These are phyloP conservation scores for Meghimatium bilineatum DNA, from an alignment of 2,888 invertebrate species.

Conservation along the genomic window DNA sequence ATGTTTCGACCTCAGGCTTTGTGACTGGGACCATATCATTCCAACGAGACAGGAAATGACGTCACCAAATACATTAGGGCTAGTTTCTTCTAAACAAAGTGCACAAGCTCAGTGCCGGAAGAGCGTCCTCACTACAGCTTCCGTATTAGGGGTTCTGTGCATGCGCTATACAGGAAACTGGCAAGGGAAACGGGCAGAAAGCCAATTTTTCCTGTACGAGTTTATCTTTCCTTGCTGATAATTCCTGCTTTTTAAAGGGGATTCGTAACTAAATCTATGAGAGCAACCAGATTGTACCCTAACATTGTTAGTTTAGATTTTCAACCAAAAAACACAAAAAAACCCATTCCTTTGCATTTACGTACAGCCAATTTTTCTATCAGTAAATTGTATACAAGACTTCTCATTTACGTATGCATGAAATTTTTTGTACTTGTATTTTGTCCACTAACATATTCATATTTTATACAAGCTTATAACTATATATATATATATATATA, in stretches of 20 bases:
- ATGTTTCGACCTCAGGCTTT: neutral
- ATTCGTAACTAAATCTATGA: neutral
- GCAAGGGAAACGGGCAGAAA: slow-evolving; percentile 23
- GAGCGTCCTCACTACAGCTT: slow-evolving; percentile 28
- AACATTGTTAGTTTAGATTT: neutral
- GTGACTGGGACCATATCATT: neutral
- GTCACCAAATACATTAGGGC: slow-evolving; percentile 42
- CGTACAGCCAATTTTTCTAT: neutral
- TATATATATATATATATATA: slow-evolving; percentile 15
- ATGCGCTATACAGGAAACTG: slow-evolving; percentile 19
- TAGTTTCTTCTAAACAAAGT: slow-evolving; percentile 36
- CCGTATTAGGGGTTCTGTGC: slow-evolving; percentile 15
- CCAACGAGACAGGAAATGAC: slow-evolving; percentile 31
- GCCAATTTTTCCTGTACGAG: slow-evolving; percentile 29
- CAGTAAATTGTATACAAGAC: neutral
- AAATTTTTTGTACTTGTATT: no score
- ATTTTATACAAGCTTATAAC: neutral
- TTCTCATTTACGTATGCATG: no score
- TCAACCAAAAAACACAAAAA: no score
- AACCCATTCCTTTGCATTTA: neutral
- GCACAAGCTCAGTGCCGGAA: slow-evolving; percentile 40
- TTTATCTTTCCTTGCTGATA: slow-evolving; percentile 19
- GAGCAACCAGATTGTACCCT: neutral
- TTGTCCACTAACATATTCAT: no score
- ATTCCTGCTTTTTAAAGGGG: neutral